Evolutionary conservation across 92 coral and sea anemone genomes (phyloP), one percentile per base, ranked within the genome.

Genomic region (Porites divaricata): DNA sequence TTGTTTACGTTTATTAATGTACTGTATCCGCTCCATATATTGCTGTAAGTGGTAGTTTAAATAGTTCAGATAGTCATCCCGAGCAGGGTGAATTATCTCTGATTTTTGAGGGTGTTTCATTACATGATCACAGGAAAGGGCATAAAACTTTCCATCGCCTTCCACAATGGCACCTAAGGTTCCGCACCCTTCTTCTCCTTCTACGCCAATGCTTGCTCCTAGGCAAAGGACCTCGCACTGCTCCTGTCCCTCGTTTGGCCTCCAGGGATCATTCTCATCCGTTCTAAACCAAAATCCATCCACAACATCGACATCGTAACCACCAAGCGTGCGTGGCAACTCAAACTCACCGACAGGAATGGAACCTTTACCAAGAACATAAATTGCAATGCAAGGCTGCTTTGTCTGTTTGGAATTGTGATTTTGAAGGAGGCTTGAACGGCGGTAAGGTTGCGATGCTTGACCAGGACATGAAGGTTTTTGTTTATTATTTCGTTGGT

Each of bases 311-410:
- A 78, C 73, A 0, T 56, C 79, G 69, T 41, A 86, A 63, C 5
- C 3, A 6, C 63, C 85, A 68, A 48, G 50, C 4, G 54, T 5
- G 17, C 1, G 10, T 48, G 71, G 72, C 24, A 63, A n/a, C 8
- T 49, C 24, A 14, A 68, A 35, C 79, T 86, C 89, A 10, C 92
- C 86, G 3, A 85, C 1, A 8, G 92, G 92, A 25, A 84, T 79
- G 76, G 61, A 59, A n/a, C 86, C 89, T 84, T 89, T 89, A 9
- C 86, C 92, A 56, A 89, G 28, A 63, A 89, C 89, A 61, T 74
- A 84, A 15, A 89, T 81, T 6, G 65, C 65, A 4, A 88, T 76
- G 56, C 88, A 88, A 11, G 81, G 79, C 20, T 41, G 5, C 15
- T 74, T 48, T 4, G 81, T 73, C 65, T 80, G 86, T n/a, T 61